Conservation (phyloP, 2,888 invertebrate species). For the Sclerodermus sp. region DNA sequence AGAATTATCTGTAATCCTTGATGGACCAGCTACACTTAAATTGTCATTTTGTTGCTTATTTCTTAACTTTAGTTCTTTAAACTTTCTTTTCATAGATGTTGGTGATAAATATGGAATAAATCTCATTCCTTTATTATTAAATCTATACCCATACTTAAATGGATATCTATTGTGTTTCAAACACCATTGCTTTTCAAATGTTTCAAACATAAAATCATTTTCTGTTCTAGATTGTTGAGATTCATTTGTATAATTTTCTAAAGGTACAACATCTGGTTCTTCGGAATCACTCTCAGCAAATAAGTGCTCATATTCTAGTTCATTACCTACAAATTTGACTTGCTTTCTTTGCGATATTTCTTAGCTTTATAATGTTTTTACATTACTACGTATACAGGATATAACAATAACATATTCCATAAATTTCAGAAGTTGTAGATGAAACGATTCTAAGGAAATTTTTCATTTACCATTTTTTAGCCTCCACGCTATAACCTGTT, state of each 20-base stretch:
- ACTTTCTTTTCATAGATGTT: constrained; percentile 20
- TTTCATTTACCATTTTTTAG: not conserved
- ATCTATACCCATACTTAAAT: too few relatives aligned
- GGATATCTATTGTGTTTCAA: too few relatives aligned
- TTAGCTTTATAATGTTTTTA: too few relatives aligned
- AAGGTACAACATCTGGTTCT: constrained; percentile 56
- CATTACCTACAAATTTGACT: constrained; percentile 56
- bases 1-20: constrained; percentile 43
- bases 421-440: too few relatives aligned
- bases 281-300: constrained; percentile 70
- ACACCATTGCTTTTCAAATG: constrained; percentile 15
- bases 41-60: constrained; percentile 33
- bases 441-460: too few relatives aligned
- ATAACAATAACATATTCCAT: too few relatives aligned
- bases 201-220: constrained; percentile 36
- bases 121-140: too few relatives aligned
- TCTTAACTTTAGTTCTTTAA: constrained; percentile 29
- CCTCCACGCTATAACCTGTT: not conserved
- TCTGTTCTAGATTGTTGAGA: constrained; percentile 31
- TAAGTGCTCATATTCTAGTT: constrained; percentile 68
- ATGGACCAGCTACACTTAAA: constrained; percentile 48
- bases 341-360: too few relatives aligned
- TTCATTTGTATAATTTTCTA: constrained; percentile 35
- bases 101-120: not conserved
- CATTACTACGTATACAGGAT: too few relatives aligned